Conservation (phyloP, 1,140 invertebrate species). For the Drosophila quadrilineata region DNA sequence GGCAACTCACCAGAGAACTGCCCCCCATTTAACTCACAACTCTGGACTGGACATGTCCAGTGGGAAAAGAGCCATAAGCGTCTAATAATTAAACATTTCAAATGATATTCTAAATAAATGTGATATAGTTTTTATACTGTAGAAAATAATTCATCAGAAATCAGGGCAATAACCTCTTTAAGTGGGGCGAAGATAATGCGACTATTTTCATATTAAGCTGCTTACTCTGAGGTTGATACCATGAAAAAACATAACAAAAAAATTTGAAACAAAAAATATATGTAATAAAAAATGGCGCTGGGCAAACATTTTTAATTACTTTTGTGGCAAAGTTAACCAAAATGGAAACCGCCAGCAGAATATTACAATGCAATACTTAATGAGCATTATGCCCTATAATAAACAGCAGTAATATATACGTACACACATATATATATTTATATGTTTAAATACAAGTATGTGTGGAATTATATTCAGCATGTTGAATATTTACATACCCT, state of each 20-base stretch:
- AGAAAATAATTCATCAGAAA: conserved; percentile 47
- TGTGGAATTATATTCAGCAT: conserved; percentile 31
- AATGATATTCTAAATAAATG: conserved; percentile 59
- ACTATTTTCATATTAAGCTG: conserved; percentile 22
- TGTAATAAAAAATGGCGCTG: conserved; percentile 42
- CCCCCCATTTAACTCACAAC: conserved; percentile 10
- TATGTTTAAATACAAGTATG: too few relatives aligned
- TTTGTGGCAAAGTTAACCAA: conserved; percentile 38
- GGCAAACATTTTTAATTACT: conserved; percentile 71
- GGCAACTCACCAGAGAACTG: background rate
- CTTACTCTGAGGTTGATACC: background rate
- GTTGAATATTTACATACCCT: conserved; percentile 18
- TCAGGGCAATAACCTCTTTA: conserved; percentile 15
- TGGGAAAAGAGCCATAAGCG: conserved; percentile 63
- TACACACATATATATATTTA: conserved; percentile 36
- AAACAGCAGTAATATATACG: conserved; percentile 49
- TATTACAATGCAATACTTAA: conserved; percentile 73
- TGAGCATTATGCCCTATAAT: conserved; percentile 72
- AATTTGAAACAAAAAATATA: conserved; percentile 41
- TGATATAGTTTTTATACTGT: conserved; percentile 33
- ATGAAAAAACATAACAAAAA: conserved; percentile 16
- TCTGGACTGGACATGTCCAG: conserved; percentile 12
- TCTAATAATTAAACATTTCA: conserved; percentile 77
- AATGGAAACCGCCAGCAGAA: conserved; percentile 44
- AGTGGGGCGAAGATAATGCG: conserved; percentile 5